A percentile compares a stretch with the other conserved stretches of the same genome.
Evolutionary conservation across 2,113 vertebrate genomes (phyloP).

Genomic region (Phocoena sinus): DNA sequence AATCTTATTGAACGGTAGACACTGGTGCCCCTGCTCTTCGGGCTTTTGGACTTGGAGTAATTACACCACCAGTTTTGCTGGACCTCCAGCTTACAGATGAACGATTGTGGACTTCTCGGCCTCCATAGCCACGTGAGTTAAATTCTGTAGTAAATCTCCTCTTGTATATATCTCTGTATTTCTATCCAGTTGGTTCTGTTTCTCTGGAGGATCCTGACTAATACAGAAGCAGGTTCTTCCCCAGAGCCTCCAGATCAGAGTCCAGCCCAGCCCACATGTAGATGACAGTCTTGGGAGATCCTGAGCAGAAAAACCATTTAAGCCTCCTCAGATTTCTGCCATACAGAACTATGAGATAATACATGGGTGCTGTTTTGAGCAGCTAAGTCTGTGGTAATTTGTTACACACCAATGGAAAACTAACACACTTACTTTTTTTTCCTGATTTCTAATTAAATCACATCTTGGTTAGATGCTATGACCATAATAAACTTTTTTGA

Average conservation of each 20-base stretch:
- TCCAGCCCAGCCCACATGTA: neutral
- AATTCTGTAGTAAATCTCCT: neutral
- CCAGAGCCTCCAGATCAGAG: neutral
- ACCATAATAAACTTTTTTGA: neutral
- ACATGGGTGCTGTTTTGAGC: neutral
- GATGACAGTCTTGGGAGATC: neutral
- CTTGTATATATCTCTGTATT: neutral
- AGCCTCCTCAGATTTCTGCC: neutral
- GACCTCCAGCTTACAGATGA: neutral
- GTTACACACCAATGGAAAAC: neutral
- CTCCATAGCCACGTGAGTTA: neutral
- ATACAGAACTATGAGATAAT: neutral
- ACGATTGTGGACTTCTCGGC: neutral
- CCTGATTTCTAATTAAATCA: neutral
- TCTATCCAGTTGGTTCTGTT: neutral
- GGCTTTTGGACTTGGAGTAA: neutral
- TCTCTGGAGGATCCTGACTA: neutral
- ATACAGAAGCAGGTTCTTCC: neutral
- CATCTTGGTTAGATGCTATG: neutral
- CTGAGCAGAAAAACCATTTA: neutral
- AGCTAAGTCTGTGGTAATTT: neutral
- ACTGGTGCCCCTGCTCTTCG: neutral
- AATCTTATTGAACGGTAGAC: neutral
- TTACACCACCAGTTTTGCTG: neutral
- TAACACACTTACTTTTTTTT: neutral